phyloP scores from a whole-genome alignment of 2,888 invertebrate genomes.

The Anodontia alba region DNA sequence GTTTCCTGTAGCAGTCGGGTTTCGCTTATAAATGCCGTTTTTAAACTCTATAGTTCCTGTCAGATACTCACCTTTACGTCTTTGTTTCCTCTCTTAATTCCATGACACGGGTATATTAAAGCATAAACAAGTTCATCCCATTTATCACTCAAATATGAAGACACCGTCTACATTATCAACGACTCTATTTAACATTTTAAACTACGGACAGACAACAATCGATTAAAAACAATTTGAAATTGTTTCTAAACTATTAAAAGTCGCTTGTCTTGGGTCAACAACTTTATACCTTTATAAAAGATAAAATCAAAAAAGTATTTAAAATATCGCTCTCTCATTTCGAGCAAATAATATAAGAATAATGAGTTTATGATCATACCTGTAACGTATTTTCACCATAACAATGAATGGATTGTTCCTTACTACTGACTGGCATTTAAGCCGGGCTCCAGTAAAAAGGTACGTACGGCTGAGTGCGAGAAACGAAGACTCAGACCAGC shows the following conservation, averaged over 20 bases:
- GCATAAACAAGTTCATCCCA: too few relatives aligned
- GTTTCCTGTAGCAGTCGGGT: too few relatives aligned
- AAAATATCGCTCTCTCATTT: slow-evolving; percentile 19
- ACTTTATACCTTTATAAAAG: slow-evolving; percentile 1
- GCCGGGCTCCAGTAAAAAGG: background rate
- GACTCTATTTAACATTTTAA: slow-evolving; percentile 2
- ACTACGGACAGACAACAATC: slow-evolving; percentile 6
- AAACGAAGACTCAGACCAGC: background rate
- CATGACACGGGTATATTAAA: background rate
- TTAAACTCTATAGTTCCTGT: too few relatives aligned
- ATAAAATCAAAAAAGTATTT: slow-evolving; percentile 17
- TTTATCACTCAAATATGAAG: background rate
- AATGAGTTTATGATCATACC: slow-evolving; percentile 12
- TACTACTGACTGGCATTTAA: background rate
- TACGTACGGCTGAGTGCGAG: background rate
- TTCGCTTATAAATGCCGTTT: too few relatives aligned
- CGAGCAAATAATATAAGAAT: slow-evolving; percentile 12
- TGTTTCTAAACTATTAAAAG: slow-evolving; percentile 19
- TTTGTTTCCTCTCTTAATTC: too few relatives aligned
- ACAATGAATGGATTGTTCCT: slow-evolving; percentile 3
- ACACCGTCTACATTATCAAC: background rate
- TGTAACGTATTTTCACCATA: background rate
- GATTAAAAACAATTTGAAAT: slow-evolving; percentile 13
- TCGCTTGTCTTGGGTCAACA: slow-evolving; percentile 14
- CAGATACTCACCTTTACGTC: too few relatives aligned